Evolutionary conservation across 2,888 invertebrate genomes (phyloP).

Genomic region (Synanthedon formicaeformis): DNA sequence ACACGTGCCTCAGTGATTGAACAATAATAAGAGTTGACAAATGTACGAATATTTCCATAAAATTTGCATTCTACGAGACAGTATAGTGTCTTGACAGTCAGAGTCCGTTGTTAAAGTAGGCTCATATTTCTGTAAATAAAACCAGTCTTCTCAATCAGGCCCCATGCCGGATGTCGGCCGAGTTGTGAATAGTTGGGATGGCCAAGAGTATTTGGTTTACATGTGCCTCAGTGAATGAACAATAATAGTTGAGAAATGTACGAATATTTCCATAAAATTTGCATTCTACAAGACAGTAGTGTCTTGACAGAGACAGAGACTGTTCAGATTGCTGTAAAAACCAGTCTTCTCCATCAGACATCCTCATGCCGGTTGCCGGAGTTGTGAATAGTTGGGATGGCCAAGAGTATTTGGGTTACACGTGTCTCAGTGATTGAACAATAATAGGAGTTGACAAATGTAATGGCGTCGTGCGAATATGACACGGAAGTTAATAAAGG

Average conservation of each 20-base stretch:
- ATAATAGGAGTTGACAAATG: neutral
- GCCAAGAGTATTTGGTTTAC: neutral
- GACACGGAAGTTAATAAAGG: slow-evolving; percentile 15
- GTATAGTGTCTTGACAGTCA: neutral
- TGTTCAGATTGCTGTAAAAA: too few species aligned
- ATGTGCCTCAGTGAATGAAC: neutral
- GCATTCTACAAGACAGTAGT: too few species aligned
- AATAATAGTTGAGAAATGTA: neutral
- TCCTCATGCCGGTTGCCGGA: neutral
- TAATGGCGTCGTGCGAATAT: slow-evolving; percentile 6
- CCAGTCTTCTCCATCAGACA: neutral
- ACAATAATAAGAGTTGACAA: neutral
- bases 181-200: too few species aligned
- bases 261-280: slow-evolving; percentile 5
- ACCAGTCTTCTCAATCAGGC: neutral
- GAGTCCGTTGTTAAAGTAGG: neutral
- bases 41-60: too few species aligned
- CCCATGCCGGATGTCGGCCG: neutral
- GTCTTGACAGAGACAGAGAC: neutral
- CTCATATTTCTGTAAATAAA: neutral
- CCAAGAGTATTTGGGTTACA: neutral
- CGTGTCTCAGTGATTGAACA: neutral
- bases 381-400: too few species aligned
- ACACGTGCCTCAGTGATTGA: neutral
- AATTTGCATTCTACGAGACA: too few species aligned